Base-by-base conservation (phyloP, 2,113 vertebrate species). In the Rhabdomys dilectus region DNA sequence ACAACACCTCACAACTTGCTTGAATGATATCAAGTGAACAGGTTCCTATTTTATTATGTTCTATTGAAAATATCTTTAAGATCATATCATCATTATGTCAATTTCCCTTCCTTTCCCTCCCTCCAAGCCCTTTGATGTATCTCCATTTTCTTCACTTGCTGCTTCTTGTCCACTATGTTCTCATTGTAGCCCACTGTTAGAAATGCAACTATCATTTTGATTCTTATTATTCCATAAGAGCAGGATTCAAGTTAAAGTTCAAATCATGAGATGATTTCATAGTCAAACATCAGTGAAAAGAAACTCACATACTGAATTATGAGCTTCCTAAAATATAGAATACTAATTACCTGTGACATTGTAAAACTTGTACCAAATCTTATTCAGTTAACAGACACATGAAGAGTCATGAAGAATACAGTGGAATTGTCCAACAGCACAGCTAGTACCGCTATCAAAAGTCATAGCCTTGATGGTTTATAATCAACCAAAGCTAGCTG, bases 41-140 rank as follows among this genome's bases (percentile, higher is more conserved):
- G 62, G n/a, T 91, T 77, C 1, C 66, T 86, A 36, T 80, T 97
- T 97, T 95, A 96, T 84, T 82, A 77, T 93, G 76, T 60, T 89
- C 45, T 22, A 39, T 39, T 60, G 3, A 60, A 60, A 60, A 82
- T 60, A 16, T 26, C 58, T 51, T 82, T 82, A n/a, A 82, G 36
- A 60, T 39, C 8, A 60, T 82, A 82, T 10, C 26, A 82, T 39
- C 21, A 39, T 39, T n/a, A 58, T 3, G 3, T 60, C 21, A 39
- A 16, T 60, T 60, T 3, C 3, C 5, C n/a, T 26, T 82, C 36
- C 12, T 82, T 60, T 60, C 26, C 7, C 19, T 82, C 36, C 36
- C 6, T 26, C 36, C 3, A 39, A 39, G 19, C 22, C 11, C 3
- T 39, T 6, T 26, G 22, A 82, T 36, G 22, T 39, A 82, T 2